Percentiles rank a stretch among this genome's conserved stretches.
Evolutionary conservation across 2,113 vertebrate species (phyloP).

Genomic region (Myotis lucifugus): DNA sequence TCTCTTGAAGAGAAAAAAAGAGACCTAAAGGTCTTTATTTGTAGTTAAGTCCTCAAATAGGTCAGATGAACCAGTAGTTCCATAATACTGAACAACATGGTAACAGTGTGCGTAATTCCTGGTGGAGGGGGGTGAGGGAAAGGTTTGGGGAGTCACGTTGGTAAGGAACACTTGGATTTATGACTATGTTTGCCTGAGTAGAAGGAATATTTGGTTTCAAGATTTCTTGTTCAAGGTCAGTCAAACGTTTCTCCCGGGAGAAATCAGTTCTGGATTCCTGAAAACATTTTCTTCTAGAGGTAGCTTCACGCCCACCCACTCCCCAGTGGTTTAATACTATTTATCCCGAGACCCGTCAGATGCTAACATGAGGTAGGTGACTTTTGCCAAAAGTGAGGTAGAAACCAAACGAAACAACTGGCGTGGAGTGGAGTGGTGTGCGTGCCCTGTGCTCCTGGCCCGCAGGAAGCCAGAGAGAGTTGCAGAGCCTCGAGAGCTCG

Average conservation of each 20-base stretch:
- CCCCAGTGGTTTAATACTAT: slow-evolving; percentile 64
- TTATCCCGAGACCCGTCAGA: slow-evolving; percentile 69
- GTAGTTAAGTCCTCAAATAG: slow-evolving; percentile 78
- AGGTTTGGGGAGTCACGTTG: neutral
- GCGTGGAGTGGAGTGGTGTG: neutral
- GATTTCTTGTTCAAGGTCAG: slow-evolving; percentile 70
- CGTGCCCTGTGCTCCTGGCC: slow-evolving; percentile 76
- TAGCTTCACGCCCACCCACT: slow-evolving; percentile 12
- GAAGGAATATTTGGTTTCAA: slow-evolving; percentile 67
- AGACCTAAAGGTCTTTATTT: slow-evolving; percentile 90
- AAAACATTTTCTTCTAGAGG: slow-evolving; percentile 60
- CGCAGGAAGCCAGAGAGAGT: slow-evolving; percentile 58
- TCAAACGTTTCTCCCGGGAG: slow-evolving; percentile 66
- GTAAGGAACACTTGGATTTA: slow-evolving; percentile 54
- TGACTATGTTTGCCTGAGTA: slow-evolving; percentile 65
- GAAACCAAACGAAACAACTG: slow-evolving; percentile 64
- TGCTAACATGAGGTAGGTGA: slow-evolving; percentile 84
- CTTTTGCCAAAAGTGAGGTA: slow-evolving; percentile 84
- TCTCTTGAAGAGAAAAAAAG: slow-evolving; percentile 90
- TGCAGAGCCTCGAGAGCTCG: slow-evolving; percentile 64
- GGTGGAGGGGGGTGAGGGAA: neutral
- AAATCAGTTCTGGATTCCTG: slow-evolving; percentile 17
- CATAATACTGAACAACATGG: slow-evolving; percentile 83
- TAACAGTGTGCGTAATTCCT: slow-evolving; percentile 15
- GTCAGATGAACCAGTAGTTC: slow-evolving; percentile 67